phyloP scores from a whole-genome alignment of 1,140 invertebrate genomes.

The Aricia agestis region DNA sequence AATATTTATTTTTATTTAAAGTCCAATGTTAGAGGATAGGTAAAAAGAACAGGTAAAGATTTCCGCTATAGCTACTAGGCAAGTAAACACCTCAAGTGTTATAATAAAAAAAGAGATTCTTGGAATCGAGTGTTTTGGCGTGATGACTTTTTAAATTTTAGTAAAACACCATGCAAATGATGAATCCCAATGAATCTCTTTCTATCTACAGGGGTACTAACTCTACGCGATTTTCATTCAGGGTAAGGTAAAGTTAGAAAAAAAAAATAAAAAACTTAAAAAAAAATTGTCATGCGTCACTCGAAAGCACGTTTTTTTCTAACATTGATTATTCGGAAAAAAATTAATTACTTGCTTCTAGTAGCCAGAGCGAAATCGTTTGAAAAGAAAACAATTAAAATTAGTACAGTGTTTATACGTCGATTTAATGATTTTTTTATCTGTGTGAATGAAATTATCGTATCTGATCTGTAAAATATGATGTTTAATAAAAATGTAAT shows the following conservation, averaged over 20 bases:
- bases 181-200: conserved; percentile 65
- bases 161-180: conserved; percentile 31
- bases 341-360: conserved; percentile 70
- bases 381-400: conserved; percentile 49
- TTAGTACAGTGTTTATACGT: conserved; percentile 43
- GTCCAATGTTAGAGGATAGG: conserved; percentile 56
- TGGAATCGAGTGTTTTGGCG: conserved; percentile 47
- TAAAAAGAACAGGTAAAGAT: conserved; percentile 60
- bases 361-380: conserved; percentile 73
- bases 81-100: conserved; percentile 64
- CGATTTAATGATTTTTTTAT: conserved; percentile 20
- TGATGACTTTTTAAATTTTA: conserved; percentile 20
- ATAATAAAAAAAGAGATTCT: conserved; percentile 56
- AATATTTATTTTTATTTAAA: conserved; percentile 35
- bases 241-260: conserved; percentile 46
- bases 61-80: conserved; percentile 73
- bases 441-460: not conserved
- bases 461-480: conserved; percentile 13
- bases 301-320: conserved; percentile 57
- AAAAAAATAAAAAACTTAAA: conserved; percentile 34
- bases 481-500: conserved; percentile 15
- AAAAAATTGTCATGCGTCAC: conserved; percentile 54
- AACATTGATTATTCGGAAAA: conserved; percentile 48
- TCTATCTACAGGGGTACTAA: conserved; percentile 61
- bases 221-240: conserved; percentile 60